Base-by-base conservation (phyloP, 1,140 invertebrate genomes). In the Lucilia cuprina region DNA sequence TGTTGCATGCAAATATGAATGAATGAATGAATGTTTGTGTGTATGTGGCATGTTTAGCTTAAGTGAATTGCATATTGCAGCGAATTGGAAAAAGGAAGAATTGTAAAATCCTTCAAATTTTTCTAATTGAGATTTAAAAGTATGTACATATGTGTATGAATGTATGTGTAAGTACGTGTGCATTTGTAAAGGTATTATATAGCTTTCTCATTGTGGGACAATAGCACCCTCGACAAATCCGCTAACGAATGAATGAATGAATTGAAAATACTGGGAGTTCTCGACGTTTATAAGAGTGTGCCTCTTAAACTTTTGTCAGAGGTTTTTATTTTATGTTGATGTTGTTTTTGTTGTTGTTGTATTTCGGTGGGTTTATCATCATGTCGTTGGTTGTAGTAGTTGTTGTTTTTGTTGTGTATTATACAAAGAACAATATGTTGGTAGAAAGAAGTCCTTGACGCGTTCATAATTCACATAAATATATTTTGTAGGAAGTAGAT, bases 391-490 rank as follows among this genome's bases (percentile, higher is more conserved):
- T 2, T 30, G 25, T 30, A 30, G 25, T 30, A 30, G 25, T n/a
- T 21, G 21, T 35, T 49, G 7, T 78, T 17, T 8, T 41, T 77
- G n/a, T 77, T 75, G n/a, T 41, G 74, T 14, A 80, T 41, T 70
- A 21, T 21, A 70, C 65, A 70, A 70, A n/a, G n/a, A 70, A 70
- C 65, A 80, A 80, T 49, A 80, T 80, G 77, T 8, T 47, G 49
- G 41, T 50, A 50, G 41, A 80, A 49, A 19, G 41, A 50, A 82
- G 82, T 82, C 82, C 82, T 82, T 82, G 82, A 65, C 82, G 82
- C 82, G 82, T 82, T 65, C 60, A 70, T 82, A 82, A 82, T 82
- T 82, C 82, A 17, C 60, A 70, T 82, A 65, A 82, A 82, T 60
- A 82, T 14, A 41, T 35, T 74, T 21, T 50, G 47, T 80, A 80